Base-by-base conservation (phyloP, 2,113 vertebrate genomes). In the Ochotona princeps region DNA sequence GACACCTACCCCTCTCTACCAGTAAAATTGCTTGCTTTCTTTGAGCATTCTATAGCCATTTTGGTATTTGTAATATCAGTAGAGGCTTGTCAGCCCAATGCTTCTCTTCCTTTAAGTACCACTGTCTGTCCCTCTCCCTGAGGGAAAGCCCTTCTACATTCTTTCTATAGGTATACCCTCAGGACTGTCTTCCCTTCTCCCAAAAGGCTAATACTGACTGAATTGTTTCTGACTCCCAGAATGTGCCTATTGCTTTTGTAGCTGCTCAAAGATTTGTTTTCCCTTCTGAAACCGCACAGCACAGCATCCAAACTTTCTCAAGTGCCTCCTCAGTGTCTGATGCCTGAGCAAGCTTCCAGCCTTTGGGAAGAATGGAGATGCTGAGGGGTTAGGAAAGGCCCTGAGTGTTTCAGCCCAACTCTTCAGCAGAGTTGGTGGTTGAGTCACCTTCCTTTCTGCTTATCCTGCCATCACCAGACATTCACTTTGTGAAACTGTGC, bases 361-460 rank as follows among this genome's bases (percentile, higher is more conserved):
- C 3, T 44, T 3, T 5, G 17, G 38, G 30, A 13, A 5, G 2
- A 35, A 47, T 51, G 82, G n/a, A 78, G 18, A 38, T 81, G 47
- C 44, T 1, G 1, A 12, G 61, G 28, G 21, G 15, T 25, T 21
- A 7, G 47, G 54, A 75, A 69, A 83, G 38, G 30, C 51, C 63
- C 57, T 57, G 65, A 44, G 75, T 51, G n/a, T 95, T 95, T 96
- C 87, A 6, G 13, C 83, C 54, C 92, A 80, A 84, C 63, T 87
- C 8, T 83, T 35, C 80, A 25, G 3, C 28, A 80, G 38, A 83
- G 79, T 35, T 15, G 25, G 69, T 63, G 49, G 63, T 15, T 69
- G n/a, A 90, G 35, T 85, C 83, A 38, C 47, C 25, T 25, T 63
- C 28, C 10, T 14, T 69, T 25, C 57, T 38, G 67, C 35, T 70